These are phyloP conservation scores for Aquatica leii DNA, from an alignment of 2,888 invertebrate species.

Conservation along the genomic window DNA sequence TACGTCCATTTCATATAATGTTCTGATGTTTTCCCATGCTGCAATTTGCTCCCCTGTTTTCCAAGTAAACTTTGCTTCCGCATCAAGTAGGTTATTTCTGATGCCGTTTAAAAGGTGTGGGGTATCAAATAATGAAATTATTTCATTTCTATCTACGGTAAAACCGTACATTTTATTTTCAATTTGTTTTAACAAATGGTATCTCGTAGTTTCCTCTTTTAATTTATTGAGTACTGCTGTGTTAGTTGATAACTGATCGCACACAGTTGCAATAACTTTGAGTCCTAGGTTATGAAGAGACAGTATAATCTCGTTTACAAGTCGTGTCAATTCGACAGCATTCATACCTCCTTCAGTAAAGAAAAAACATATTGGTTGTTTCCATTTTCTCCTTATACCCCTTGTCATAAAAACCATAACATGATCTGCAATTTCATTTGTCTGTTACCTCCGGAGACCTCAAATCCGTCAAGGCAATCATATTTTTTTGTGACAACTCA, in stretches of 20 bases:
- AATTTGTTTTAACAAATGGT: not conserved
- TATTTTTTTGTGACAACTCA: not conserved
- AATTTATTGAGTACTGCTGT: not conserved
- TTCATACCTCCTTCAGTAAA: constrained; percentile 20
- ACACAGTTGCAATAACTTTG: not conserved
- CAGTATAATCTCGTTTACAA: not conserved
- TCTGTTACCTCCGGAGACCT: constrained; percentile 29
- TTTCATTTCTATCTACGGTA: not conserved
- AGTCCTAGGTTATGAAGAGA: not conserved
- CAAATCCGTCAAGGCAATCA: constrained; percentile 7
- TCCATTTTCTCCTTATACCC: constrained; percentile 25
- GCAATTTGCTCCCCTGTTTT: not conserved
- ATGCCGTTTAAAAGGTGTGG: constrained; percentile 32
- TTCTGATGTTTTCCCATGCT: constrained; percentile 20
- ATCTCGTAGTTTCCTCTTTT: not conserved
- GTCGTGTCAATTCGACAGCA: not conserved
- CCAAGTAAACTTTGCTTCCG: not conserved
- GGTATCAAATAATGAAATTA: constrained; percentile 27
- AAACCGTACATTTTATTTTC: constrained; percentile 9
- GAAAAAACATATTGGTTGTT: constrained; percentile 27
- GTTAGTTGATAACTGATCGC: not conserved
- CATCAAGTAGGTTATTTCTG: constrained; percentile 21
- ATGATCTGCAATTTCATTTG: not conserved
- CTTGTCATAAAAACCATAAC: constrained; percentile 28
- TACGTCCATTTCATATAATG: constrained; percentile 9